Percentiles rank a stretch among this genome's conserved stretches.
Conservation (phyloP, 1,140 invertebrate species). For the Tetramorium alpestre region DNA sequence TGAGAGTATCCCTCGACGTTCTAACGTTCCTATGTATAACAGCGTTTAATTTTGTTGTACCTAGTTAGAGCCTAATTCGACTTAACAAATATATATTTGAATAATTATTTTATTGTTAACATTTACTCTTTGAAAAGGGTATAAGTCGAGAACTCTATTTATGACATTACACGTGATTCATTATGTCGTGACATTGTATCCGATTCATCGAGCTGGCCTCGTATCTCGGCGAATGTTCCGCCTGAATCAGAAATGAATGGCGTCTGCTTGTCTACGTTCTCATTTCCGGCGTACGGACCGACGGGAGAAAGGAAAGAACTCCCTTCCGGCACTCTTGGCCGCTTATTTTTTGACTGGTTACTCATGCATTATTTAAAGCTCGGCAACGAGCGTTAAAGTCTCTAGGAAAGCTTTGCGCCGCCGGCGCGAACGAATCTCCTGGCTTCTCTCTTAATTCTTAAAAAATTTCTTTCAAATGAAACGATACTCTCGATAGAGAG, state of each 20-base stretch:
- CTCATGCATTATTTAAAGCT: conserved; percentile 79
- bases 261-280: conserved; percentile 78
- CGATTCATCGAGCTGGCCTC: not conserved
- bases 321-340: conserved; percentile 73
- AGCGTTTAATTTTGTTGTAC: not conserved
- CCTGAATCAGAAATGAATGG: conserved; percentile 81
- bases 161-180: not conserved
- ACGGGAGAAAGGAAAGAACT: conserved; percentile 58
- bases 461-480: not conserved
- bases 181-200: not conserved
- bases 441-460: conserved; percentile 13
- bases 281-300: conserved; percentile 78
- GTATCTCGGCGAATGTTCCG: conserved; percentile 72
- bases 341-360: conserved; percentile 74
- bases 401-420: conserved; percentile 54
- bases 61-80: not conserved
- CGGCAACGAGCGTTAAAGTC: conserved; percentile 73
- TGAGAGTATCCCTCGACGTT: not conserved
- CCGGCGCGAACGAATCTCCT: conserved; percentile 16
- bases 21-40: not conserved
- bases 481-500: not conserved
- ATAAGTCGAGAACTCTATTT: not conserved
- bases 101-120: not conserved
- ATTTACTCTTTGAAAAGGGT: not conserved
- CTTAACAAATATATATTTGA: not conserved